A percentile compares a stretch with the other conserved stretches of the same genome.
phyloP scores from a whole-genome alignment of 2,797 vertebrate genomes.

The Lophotriccus pileatus region DNA sequence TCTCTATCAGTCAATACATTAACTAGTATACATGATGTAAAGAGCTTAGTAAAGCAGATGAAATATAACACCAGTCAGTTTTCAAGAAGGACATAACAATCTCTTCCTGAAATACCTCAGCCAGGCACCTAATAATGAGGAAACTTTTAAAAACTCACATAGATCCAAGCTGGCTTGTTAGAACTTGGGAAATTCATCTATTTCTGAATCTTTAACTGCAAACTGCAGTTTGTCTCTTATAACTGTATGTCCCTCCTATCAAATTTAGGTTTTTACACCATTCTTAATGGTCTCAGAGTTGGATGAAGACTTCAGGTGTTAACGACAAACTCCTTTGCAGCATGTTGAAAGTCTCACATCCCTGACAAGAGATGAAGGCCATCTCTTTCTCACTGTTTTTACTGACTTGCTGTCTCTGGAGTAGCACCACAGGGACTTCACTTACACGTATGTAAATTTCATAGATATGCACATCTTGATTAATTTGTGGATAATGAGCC shows the following conservation, averaged over 20 bases:
- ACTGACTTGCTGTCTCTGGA: background rate
- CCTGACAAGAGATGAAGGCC: background rate
- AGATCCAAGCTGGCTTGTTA: background rate
- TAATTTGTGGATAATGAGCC: background rate
- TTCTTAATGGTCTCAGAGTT: background rate
- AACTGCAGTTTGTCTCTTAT: background rate
- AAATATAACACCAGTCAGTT: background rate
- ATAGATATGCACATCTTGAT: background rate
- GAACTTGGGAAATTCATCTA: background rate
- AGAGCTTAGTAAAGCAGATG: background rate
- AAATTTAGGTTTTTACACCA: background rate
- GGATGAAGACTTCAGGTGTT: background rate
- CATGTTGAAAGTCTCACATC: background rate
- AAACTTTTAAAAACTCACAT: background rate
- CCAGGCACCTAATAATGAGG: rapidly evolving
- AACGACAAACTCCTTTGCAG: background rate
- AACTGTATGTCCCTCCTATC: background rate
- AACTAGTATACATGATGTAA: rapidly evolving
- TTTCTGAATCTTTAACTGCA: background rate
- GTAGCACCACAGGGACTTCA: background rate
- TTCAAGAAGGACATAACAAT: background rate
- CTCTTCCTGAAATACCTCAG: background rate
- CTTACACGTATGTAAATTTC: background rate
- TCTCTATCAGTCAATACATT: background rate
- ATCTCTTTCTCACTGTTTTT: background rate